These are phyloP conservation scores for Ispidina lecontei DNA, from an alignment of 2,797 vertebrate species.

Conservation along the genomic window DNA sequence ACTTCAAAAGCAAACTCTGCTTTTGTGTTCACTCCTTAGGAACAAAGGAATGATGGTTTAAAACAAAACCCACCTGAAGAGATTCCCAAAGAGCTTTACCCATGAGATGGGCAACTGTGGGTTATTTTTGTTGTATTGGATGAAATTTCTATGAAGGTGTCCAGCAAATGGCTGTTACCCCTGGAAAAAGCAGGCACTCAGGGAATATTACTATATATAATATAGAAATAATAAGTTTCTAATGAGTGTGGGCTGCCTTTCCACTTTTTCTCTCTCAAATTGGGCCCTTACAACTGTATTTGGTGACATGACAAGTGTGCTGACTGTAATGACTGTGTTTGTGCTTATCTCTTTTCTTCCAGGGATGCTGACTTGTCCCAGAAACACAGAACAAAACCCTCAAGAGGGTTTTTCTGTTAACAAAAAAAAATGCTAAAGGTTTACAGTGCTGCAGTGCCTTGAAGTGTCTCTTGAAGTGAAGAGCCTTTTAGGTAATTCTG, in stretches of 20 bases:
- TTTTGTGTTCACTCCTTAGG: background rate
- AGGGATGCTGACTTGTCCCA: background rate
- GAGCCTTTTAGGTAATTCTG: background rate
- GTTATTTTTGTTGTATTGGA: background rate
- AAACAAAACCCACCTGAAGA: background rate
- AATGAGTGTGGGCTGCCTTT: background rate
- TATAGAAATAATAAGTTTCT: background rate
- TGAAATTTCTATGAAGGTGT: background rate
- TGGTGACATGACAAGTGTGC: background rate
- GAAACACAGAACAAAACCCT: background rate
- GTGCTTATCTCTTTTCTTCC: background rate
- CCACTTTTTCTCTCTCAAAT: background rate
- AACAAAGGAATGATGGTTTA: background rate
- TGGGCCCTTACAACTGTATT: background rate
- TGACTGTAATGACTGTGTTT: background rate
- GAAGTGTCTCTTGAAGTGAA: conserved; percentile 20
- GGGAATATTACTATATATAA: background rate
- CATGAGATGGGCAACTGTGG: background rate
- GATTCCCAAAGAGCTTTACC: background rate
- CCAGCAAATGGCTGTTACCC: background rate
- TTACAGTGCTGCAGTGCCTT: background rate
- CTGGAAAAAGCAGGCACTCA: background rate
- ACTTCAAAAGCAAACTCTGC: conserved; percentile 1
- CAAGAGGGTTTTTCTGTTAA: conserved; percentile 3
- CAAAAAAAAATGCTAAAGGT: background rate